Conservation (phyloP, 2,888 invertebrate species). For the Schizotus pectinicornis region DNA sequence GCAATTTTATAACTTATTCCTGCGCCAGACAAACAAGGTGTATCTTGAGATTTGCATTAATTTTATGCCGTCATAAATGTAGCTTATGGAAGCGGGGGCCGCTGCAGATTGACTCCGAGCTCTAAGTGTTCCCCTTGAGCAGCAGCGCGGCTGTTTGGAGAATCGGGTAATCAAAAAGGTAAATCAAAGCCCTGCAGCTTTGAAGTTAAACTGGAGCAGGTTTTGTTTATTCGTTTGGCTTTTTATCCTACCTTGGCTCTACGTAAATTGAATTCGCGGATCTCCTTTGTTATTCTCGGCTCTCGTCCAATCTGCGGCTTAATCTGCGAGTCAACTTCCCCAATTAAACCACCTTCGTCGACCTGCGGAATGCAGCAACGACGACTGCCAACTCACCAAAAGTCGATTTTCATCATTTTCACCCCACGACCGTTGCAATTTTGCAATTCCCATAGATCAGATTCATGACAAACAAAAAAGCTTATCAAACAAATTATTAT, state of each 20-base stretch:
- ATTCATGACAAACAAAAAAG: no score
- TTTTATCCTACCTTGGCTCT: constrained; percentile 53
- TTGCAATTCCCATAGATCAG: no score
- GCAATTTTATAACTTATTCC: constrained; percentile 56
- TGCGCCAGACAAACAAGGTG: constrained; percentile 55
- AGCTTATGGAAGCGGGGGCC: constrained; percentile 44
- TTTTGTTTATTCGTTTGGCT: constrained; percentile 53
- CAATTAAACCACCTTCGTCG: constrained; percentile 1
- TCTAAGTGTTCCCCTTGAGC: constrained; percentile 25
- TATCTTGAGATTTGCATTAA: constrained; percentile 60
- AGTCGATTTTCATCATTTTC: no score
- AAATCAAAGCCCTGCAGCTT: constrained; percentile 53
- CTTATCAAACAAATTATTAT: no score
- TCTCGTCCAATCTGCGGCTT: constrained; percentile 45
- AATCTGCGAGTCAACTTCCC: constrained; percentile 32
- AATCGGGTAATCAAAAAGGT: constrained; percentile 55
- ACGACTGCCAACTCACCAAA: no score
- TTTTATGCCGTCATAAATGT: constrained; percentile 59
- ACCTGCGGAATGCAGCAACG: no score
- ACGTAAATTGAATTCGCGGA: constrained; percentile 54
- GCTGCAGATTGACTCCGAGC: constrained; percentile 33
- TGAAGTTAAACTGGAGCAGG: constrained; percentile 47
- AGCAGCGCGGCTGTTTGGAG: constrained; percentile 35
- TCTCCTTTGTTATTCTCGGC: constrained; percentile 48
- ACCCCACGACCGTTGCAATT: no score